Evolutionary conservation across 2,888 invertebrate genomes (phyloP).

Genomic region (Nezara viridula): DNA sequence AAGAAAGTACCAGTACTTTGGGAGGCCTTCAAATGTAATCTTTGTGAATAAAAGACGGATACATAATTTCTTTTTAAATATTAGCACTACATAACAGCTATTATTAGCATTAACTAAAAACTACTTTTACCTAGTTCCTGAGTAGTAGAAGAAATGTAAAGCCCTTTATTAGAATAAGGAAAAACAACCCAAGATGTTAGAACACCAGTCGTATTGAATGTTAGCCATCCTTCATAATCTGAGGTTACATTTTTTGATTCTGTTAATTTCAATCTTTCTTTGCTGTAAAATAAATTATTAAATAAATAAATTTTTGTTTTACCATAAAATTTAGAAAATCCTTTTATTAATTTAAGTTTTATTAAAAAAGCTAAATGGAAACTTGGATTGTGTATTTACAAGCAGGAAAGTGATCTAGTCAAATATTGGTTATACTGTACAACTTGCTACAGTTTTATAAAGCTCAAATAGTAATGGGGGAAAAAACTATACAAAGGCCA

Average conservation of each 20-base stretch:
- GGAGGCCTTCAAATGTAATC: too few relatives aligned
- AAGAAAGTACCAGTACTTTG: too few relatives aligned
- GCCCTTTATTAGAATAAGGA: constrained; percentile 85
- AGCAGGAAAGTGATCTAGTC: neutral
- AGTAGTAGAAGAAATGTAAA: constrained; percentile 74
- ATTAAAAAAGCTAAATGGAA: neutral
- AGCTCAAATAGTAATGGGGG: too few relatives aligned
- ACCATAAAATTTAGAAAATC: neutral
- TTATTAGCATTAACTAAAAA: too few relatives aligned
- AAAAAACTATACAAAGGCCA: too few relatives aligned
- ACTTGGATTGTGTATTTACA: neutral
- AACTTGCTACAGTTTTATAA: too few relatives aligned
- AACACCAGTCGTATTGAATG: constrained; percentile 85
- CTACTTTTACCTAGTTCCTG: neutral
- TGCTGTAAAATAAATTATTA: constrained; percentile 70
- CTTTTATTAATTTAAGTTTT: neutral
- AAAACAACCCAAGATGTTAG: constrained; percentile 84
- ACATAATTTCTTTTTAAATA: neutral
- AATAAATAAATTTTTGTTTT: constrained; percentile 19
- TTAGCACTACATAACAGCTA: too few relatives aligned
- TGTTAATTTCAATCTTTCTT: constrained; percentile 80
- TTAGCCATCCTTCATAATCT: constrained; percentile 87
- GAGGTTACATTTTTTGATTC: constrained; percentile 84
- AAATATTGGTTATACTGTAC: too few relatives aligned
- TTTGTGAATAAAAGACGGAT: too few relatives aligned